Evolutionary conservation across 2,797 vertebrate species (phyloP), one percentile per base, ranked within the genome.

Genomic region (Echeneis naucrates): DNA sequence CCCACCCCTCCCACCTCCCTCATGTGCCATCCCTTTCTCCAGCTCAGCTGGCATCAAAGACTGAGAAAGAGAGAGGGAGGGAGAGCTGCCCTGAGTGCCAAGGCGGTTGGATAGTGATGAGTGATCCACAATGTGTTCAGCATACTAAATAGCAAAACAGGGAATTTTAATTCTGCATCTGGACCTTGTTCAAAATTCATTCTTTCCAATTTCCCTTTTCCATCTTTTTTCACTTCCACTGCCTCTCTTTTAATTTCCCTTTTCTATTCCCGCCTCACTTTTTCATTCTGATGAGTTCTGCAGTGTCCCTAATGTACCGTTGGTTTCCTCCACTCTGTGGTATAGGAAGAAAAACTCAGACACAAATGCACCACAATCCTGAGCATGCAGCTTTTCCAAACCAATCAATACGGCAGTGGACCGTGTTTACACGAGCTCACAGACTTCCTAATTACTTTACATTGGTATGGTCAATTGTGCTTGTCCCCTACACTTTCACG

Each of bases 1-100:
- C n/a, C n/a, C n/a, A n/a, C n/a, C n/a, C n/a, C n/a, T n/a, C n/a
- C n/a, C 66, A 58, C 53, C 52, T 45, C 72, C n/a, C 77, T 51
- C 69, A 11, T 75, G 78, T 76, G 83, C 77, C 74, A 59, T 81
- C 74, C 65, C 70, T 79, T 87, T 87, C 81, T 89, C 61, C 72
- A 56, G 80, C 81, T 87, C 89, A 85, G 87, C 84, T 89, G 85
- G 87, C 88, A 86, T 92, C 88, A 90, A 89, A 92, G 85, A 71
- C 48, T 55, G 63, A 24, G 68, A 9, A 57, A 72, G 74, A 65
- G 68, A 26, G 65, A 58, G 14, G 9, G 63, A 61, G 67, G 26
- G 61, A 50, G 66, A 7, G 80, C 51, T 70, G 75, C 81, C 84
- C 75, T 56, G 64, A 86, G 85, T 85, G 87, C 86, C 88, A 88